These are phyloP conservation scores for Parazoanthus swiftii DNA, from an alignment of 92 coral and sea anemone genomes.

Conservation along the genomic window DNA sequence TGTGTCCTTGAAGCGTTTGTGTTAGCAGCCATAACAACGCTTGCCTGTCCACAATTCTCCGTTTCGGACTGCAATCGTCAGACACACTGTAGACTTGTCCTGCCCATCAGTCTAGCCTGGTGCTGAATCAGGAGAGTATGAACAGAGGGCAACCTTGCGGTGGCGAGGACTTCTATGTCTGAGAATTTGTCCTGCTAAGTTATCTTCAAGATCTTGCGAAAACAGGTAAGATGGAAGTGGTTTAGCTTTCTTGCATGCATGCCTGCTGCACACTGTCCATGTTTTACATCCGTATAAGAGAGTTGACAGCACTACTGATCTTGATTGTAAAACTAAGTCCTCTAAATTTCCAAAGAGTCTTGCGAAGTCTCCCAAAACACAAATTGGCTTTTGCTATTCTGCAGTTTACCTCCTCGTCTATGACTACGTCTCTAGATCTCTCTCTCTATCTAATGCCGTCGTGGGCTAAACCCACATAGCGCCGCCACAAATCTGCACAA, in stretches of 20 bases:
- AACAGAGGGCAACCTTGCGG: not conserved
- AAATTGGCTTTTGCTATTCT: not conserved
- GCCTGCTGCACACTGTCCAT: not conserved
- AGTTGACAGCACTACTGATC: not conserved
- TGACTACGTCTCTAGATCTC: conserved; percentile 8
- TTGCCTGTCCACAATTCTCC: conserved; percentile 2
- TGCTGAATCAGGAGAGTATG: not conserved
- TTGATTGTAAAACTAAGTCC: too few relatives aligned
- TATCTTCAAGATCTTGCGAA: conserved; percentile 18
- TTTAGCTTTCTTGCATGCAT: not conserved
- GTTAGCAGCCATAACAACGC: not conserved
- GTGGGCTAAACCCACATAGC: conserved; percentile 10
- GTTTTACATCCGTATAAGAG: conserved; percentile 3
- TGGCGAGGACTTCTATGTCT: conserved; percentile 7
- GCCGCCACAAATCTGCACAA: conserved; percentile 10
- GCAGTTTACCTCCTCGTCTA: conserved; percentile 9
- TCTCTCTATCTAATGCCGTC: conserved; percentile 8
- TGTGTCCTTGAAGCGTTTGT: conserved; percentile 18
- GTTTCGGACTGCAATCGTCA: conserved; percentile 9
- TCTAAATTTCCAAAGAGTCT: conserved; percentile 1
- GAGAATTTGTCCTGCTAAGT: conserved; percentile 6
- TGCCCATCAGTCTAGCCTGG: conserved; percentile 8
- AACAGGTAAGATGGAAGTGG: conserved; percentile 8
- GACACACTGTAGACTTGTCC: conserved; percentile 1
- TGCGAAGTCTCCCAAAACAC: conserved; percentile 6